phyloP scores from a whole-genome alignment of 2,888 invertebrate genomes.

The Trichopoda pennipes region DNA sequence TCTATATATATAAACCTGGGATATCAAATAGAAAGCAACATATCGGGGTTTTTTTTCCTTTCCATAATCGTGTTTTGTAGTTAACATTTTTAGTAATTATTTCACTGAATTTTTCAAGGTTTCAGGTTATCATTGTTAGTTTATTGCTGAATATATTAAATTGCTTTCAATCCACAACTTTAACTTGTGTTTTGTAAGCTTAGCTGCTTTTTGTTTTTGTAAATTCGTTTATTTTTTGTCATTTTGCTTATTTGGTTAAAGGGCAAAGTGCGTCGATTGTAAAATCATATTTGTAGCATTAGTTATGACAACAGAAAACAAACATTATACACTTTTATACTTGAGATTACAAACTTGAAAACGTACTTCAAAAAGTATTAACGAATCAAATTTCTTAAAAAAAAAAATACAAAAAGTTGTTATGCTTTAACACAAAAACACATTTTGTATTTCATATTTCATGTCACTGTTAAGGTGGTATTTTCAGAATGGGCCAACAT shows the following conservation, averaged over 20 bases:
- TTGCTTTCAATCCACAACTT: too few relatives aligned
- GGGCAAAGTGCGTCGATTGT: slow-evolving; percentile 12
- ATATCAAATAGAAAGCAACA: too few relatives aligned
- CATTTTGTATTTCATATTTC: neutral
- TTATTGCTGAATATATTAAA: too few relatives aligned
- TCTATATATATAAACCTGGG: too few relatives aligned
- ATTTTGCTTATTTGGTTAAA: slow-evolving; percentile 17
- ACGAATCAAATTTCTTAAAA: slow-evolving; percentile 28
- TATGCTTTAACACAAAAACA: neutral
- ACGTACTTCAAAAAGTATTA: slow-evolving; percentile 38
- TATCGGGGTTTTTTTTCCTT: too few relatives aligned
- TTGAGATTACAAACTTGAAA: neutral
- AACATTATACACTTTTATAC: slow-evolving; percentile 6
- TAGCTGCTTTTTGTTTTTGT: slow-evolving; percentile 12
- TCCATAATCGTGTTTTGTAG: too few relatives aligned
- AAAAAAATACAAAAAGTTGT: neutral
- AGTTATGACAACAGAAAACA: slow-evolving; percentile 32
- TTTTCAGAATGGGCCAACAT: too few relatives aligned
- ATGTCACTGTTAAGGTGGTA: neutral
- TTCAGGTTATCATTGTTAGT: too few relatives aligned
- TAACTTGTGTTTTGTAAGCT: slow-evolving; percentile 5
- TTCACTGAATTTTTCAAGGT: too few relatives aligned
- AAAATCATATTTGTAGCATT: slow-evolving; percentile 18
- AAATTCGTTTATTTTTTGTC: slow-evolving; percentile 15
- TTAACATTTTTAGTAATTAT: too few relatives aligned